Percentiles rank a stretch among this genome's conserved stretches.
phyloP scores from a whole-genome alignment of 2,888 invertebrate species.

The Teleogryllus oceanicus region DNA sequence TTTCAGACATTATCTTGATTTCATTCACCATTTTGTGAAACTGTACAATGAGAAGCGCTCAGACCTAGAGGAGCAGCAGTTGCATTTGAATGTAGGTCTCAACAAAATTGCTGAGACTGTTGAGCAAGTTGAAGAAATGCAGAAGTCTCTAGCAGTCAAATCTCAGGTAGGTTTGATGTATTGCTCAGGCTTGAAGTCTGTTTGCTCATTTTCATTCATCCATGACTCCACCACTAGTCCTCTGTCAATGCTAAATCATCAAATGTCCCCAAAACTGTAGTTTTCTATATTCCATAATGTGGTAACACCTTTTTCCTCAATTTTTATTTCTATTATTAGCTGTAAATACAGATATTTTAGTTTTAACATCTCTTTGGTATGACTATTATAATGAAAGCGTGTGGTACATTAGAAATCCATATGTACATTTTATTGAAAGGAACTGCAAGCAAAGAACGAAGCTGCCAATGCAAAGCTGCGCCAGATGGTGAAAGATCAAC shows the following conservation, averaged over 20 bases:
- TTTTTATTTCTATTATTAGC: too few relatives aligned
- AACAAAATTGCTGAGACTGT: conserved; percentile 99
- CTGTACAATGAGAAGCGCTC: conserved; percentile 96
- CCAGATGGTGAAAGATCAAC: conserved; percentile 99
- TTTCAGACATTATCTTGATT: conserved; percentile 90
- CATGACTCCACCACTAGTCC: neutral
- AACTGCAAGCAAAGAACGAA: conserved; percentile 94
- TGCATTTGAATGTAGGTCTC: conserved; percentile 96
- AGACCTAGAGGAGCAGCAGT: conserved; percentile 96
- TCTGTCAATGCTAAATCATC: neutral
- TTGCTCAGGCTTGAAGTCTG: neutral
- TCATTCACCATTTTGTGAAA: conserved; percentile 98
- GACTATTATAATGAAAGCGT: too few relatives aligned
- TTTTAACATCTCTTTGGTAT: too few relatives aligned
- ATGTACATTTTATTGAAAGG: conserved; percentile 48
- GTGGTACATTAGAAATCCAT: too few relatives aligned
- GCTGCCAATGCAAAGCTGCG: conserved; percentile 98
- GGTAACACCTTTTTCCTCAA: too few relatives aligned
- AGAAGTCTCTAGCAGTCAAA: conserved; percentile 96
- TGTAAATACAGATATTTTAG: too few relatives aligned
- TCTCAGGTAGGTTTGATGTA: conserved; percentile 59
- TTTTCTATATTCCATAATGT: too few relatives aligned
- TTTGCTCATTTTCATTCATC: conserved; percentile 5
- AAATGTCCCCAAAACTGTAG: too few relatives aligned
- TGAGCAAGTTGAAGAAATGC: conserved; percentile 99